A percentile compares a stretch with the other conserved stretches of the same genome.
phyloP scores from a whole-genome alignment of 2,888 invertebrate genomes.

The Ophion ventricosus region DNA sequence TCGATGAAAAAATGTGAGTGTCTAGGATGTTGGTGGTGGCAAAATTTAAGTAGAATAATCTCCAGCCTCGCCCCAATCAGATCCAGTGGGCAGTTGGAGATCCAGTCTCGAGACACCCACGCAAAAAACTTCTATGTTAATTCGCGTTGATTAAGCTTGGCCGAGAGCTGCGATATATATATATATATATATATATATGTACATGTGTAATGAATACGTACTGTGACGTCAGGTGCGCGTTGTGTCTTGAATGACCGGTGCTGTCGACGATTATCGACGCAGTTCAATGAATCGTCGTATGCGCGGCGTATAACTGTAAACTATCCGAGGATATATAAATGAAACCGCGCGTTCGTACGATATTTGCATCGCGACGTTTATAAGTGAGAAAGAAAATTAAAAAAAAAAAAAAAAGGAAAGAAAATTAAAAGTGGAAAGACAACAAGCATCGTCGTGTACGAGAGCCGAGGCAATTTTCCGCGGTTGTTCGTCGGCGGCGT shows the following conservation, averaged over 20 bases:
- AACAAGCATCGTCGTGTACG: constrained; percentile 31
- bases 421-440: constrained; percentile 29
- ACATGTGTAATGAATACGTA: constrained; percentile 46
- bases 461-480: constrained; percentile 47
- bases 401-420: constrained; percentile 30
- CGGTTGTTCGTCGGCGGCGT: constrained; percentile 14
- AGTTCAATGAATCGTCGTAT: constrained; percentile 66
- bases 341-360: constrained; percentile 47
- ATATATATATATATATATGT: not conserved
- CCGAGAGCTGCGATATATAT: constrained; percentile 9
- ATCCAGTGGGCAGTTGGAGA: constrained; percentile 26
- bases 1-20: no score
- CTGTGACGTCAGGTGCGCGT: constrained; percentile 48
- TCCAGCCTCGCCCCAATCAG: constrained; percentile 8
- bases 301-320: constrained; percentile 60
- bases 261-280: constrained; percentile 58
- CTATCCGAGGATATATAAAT: constrained; percentile 25
- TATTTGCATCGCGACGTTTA: constrained; percentile 58
- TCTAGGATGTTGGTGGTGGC: no score
- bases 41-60: constrained; percentile 6
- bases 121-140: constrained; percentile 60
- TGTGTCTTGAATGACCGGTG: constrained; percentile 57
- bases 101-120: constrained; percentile 48
- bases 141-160: constrained; percentile 31
- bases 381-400: constrained; percentile 19